Conservation (phyloP, 2,113 vertebrate genomes). For the Pelusios castaneus region DNA sequence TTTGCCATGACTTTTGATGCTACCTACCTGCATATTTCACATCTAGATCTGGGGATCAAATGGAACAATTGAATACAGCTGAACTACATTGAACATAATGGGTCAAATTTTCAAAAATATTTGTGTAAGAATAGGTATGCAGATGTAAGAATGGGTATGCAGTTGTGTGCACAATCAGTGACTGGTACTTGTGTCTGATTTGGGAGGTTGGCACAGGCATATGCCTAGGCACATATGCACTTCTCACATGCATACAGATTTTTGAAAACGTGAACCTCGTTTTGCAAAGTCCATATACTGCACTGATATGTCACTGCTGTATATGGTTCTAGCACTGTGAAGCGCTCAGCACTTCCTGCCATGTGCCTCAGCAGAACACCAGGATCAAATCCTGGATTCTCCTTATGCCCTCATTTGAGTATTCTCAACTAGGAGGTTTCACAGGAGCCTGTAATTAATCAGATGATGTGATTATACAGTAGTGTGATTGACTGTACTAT, state of each 20-base stretch:
- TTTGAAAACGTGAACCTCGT: not conserved
- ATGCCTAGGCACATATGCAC: not conserved
- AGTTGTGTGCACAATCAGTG: not conserved
- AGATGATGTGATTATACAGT: not conserved
- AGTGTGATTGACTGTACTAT: not conserved
- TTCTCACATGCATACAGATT: not conserved
- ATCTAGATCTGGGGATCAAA: not conserved
- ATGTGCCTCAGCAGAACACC: not conserved
- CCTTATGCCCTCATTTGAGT: not conserved
- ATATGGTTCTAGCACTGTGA: not conserved
- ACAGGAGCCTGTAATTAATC: not conserved
- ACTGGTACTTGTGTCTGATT: fast-evolving
- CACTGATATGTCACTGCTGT: not conserved
- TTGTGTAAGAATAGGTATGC: not conserved
- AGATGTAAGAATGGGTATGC: not conserved
- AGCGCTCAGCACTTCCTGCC: not conserved
- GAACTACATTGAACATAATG: not conserved
- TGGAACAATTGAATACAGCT: not conserved
- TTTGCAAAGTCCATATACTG: not conserved
- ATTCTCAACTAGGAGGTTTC: not conserved
- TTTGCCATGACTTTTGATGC: not conserved
- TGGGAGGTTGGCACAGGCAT: not conserved
- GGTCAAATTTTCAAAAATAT: fast-evolving
- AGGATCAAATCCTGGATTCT: not conserved
- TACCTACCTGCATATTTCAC: not conserved